Base-by-base conservation (phyloP, 2,888 invertebrate species). In the Clanis bilineata region DNA sequence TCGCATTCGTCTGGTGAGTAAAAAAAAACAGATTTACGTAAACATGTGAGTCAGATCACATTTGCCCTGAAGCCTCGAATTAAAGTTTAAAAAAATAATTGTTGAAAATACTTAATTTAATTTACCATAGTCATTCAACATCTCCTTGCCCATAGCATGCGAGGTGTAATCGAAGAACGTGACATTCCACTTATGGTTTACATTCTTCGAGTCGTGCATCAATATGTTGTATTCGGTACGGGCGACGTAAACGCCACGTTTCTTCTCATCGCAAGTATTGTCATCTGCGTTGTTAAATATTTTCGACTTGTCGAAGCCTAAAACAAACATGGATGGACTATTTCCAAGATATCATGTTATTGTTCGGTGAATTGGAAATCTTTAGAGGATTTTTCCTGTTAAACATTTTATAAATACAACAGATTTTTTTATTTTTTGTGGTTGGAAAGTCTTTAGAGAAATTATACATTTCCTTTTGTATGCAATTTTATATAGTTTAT, bases 91-190 rank as follows among this genome's bases (percentile, higher is more conserved):
- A n/a, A n/a, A n/a, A n/a, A n/a, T n/a, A n/a, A n/a, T n/a, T n/a
- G n/a, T n/a, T n/a, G n/a, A n/a, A n/a, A n/a, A n/a, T n/a, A n/a
- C n/a, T n/a, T n/a, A 2, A 36, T 10, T 10, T 36, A 36, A 36
- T 36, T 36, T 23, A 97, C 97, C 96, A 90, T 98, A 98, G 85
- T 96, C 95, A 73, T 95, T 95, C 3, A 95, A 90, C 85, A 95
- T 93, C 79, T 97, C 96, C 57, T 95, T 94, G 51, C 94, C 95
- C 95, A 95, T 97, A 66, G 95, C 95, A 79, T 94, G 94, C 0
- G 97, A 95, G 1, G 98, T 96, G 83, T 99, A 99, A 88, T 99
- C 99, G 77, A 96, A 97, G 90, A 97, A 99, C 0, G 99, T 99
- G 4, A 99, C 97, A 89, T 99, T 99, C 99, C 99, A 99, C 77